phyloP scores from a whole-genome alignment of 2,797 vertebrate genomes.

The Microctenopoma lineatum region DNA sequence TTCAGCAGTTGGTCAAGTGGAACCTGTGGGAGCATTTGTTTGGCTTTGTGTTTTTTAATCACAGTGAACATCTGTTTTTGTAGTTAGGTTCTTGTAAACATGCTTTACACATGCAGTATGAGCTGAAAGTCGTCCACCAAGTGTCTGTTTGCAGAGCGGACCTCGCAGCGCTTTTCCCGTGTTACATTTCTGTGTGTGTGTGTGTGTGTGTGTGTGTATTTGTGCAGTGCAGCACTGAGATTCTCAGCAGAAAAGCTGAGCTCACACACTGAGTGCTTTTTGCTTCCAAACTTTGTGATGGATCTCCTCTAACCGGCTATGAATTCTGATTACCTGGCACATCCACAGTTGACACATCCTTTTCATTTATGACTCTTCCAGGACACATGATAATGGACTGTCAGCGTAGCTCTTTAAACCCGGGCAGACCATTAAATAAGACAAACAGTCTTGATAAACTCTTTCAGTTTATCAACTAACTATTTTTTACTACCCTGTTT shows the following conservation, averaged over 20 bases:
- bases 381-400: conserved; percentile 19
- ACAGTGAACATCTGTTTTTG: conserved; percentile 21
- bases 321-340: conserved; percentile 42
- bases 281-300: conserved; percentile 23
- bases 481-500: background rate
- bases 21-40: conserved; percentile 26
- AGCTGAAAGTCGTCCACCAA: background rate
- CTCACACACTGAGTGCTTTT: conserved; percentile 18
- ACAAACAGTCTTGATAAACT: conserved; percentile 3
- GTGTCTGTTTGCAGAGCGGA: background rate
- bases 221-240: background rate
- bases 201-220: background rate
- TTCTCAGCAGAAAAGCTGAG: conserved; percentile 17
- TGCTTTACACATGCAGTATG: background rate
- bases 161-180: background rate
- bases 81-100: background rate
- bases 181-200: background rate
- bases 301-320: conserved; percentile 13
- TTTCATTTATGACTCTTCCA: conserved; percentile 21
- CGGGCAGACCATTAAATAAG: conserved; percentile 17
- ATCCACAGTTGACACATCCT: conserved; percentile 27
- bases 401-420: conserved; percentile 16
- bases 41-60: conserved; percentile 8
- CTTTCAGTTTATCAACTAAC: conserved; percentile 18
- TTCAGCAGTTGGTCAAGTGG: conserved; percentile 19